A percentile compares a stretch with the other conserved stretches of the same genome.
Conservation (phyloP, 92 coral and sea anemone species). For the Diadumene lineata region DNA sequence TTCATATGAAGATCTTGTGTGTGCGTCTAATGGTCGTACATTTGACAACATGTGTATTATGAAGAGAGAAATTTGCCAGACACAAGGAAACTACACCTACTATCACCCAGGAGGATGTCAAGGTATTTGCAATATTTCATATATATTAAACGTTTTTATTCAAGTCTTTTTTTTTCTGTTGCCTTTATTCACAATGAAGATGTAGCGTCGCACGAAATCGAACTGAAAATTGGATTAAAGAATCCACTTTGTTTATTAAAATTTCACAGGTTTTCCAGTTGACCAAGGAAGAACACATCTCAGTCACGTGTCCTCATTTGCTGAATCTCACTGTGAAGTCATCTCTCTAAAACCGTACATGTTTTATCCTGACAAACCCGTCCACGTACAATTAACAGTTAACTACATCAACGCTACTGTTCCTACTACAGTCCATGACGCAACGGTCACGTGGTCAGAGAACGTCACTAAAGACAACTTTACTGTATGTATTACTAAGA, state of each 20-base stretch:
- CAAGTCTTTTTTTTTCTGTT: too few species aligned
- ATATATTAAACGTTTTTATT: too few species aligned
- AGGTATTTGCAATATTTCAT: slow-evolving; percentile 1
- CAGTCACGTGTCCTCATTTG: slow-evolving; percentile 11
- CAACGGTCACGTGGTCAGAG: slow-evolving; percentile 38
- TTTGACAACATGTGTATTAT: slow-evolving; percentile 39
- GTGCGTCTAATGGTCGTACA: slow-evolving; percentile 44
- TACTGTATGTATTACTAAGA: slow-evolving; percentile 26
- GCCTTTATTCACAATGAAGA: too few species aligned
- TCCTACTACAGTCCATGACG: slow-evolving; percentile 26
- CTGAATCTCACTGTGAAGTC: slow-evolving; percentile 34
- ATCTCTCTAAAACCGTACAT: slow-evolving; percentile 32
- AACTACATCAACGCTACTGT: slow-evolving; percentile 28
- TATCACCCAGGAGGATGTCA: slow-evolving; percentile 45
- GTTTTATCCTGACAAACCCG: slow-evolving; percentile 40
- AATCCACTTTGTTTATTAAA: too few species aligned
- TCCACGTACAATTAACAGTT: slow-evolving; percentile 39
- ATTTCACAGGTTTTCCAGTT: slow-evolving; percentile 37
- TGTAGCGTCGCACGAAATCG: too few species aligned
- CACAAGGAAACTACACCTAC: slow-evolving; percentile 25
- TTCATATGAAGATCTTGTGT: slow-evolving; percentile 31
- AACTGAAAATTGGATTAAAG: too few species aligned
- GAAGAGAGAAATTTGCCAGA: slow-evolving; percentile 31
- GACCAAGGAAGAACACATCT: slow-evolving; percentile 31
- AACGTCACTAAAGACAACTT: slow-evolving; percentile 25